Base-by-base conservation (phyloP, 2,797 vertebrate species). In the Sebastes goodei region DNA sequence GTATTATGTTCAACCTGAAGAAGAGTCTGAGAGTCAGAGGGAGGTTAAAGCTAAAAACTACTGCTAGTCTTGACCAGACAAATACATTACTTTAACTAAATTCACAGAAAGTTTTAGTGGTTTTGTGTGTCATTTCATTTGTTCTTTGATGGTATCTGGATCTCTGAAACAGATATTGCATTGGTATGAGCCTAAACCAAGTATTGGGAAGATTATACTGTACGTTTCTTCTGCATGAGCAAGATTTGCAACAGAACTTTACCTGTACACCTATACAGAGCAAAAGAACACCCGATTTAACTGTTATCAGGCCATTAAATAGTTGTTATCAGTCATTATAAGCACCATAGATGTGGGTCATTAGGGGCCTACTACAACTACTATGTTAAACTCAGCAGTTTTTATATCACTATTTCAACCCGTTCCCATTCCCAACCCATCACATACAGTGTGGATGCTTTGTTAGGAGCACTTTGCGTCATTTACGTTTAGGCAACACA, bases 1-100 rank as follows among this genome's bases (percentile, higher is more conserved):
- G 76, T 80, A 90, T 93, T 90, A 84, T 71, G 46, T 8, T 80
- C 70, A 78, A 78, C 83, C 83, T 76, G 49, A 6, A 78, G 79
- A 88, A 82, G 69, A 84, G 62, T 38, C 46, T 73, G 63, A 57
- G 71, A 30, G 89, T 83, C 81, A 79, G 77, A 79, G 7, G 20
- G 52, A 82, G 62, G 68, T 79, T 29, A 82, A 91, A 86, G 74
- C 21, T 29, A 75, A 53, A 71, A 76, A 71, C 57, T 56, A 2
- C 20, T 42, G 21, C 21, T 64, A 15, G 21, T 42, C 49, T 52
- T n/a, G 17, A n/a, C 49, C 49, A 52, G 7, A 20, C 20, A 52
- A 9, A 52, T 52, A 20, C 20, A 52, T 42, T 42, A 42, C 38
- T 42, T 42, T 42, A 0, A 42, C 6, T 42, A 42, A 42, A 42